These are phyloP conservation scores for Pseudorasbora parva DNA, from an alignment of 2,113 vertebrate genomes.

Conservation along the genomic window DNA sequence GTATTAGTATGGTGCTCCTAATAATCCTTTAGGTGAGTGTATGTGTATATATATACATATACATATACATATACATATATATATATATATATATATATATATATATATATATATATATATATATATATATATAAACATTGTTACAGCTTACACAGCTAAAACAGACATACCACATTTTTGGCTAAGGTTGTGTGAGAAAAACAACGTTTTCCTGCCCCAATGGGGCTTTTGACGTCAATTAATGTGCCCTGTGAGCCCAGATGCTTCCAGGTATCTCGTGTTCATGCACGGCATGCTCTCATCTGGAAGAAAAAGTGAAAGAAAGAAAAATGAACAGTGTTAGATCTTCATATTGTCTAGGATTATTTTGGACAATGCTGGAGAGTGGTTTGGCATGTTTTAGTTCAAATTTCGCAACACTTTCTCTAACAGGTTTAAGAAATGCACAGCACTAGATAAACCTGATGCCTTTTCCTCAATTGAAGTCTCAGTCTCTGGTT, in stretches of 20 bases:
- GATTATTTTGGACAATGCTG: constrained; percentile 7
- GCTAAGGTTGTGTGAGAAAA: background rate
- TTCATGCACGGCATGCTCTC: constrained; percentile 6
- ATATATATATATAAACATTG: background rate
- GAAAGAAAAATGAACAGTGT: background rate
- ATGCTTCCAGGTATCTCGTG: constrained; percentile 18
- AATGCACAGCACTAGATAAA: background rate
- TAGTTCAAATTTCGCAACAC: background rate
- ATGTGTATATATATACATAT: too few species aligned
- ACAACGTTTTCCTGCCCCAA: background rate
- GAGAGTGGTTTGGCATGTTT: background rate
- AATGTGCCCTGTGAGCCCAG: constrained; percentile 13
- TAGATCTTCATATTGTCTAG: constrained; percentile 19
- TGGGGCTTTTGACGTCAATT: background rate
- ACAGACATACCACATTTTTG: background rate
- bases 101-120: background rate
- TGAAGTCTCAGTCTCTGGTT: background rate
- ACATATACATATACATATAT: too few species aligned
- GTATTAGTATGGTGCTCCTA: too few species aligned
- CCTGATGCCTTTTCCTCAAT: background rate
- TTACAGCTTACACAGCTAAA: background rate
- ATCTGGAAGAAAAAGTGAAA: constrained; percentile 10
- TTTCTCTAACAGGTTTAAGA: background rate
- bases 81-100: too few species aligned
- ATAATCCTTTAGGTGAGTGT: too few species aligned